Base-by-base conservation (phyloP, 2,888 invertebrate species). In the Pachymerium ferrugineum region DNA sequence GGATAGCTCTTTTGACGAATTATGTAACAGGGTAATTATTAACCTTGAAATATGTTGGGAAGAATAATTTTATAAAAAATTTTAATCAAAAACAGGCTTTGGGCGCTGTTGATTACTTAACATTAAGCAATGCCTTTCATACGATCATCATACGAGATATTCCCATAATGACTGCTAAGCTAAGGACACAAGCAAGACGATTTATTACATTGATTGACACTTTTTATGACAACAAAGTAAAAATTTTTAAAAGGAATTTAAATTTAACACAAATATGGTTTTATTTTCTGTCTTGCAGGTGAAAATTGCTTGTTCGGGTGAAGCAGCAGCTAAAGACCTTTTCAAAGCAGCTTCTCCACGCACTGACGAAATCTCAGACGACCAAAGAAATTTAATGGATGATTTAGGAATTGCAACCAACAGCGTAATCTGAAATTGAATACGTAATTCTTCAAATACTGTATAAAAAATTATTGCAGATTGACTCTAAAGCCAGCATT, bases 171-270 rank as follows among this genome's bases (percentile, higher is more conserved):
- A 92, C 89, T 79, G 83, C 92, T 62, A 87, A 86, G 77, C 85
- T 89, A 67, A 90, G 93, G 81, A 92, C 94, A n/a, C 92, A 93
- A 83, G 89, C 94, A 72, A 86, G 97, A 80, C 86, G 99, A 77
- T 99, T 99, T 82, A 98, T 98, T 76, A 97, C 95, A 0, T 86
- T 99, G 16, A 94, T 99, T 78, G 99, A 99, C 82, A 96, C 97
- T 0, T 86, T 99, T 10, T 99, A 99, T 81, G 97, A 99, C 83
- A 91, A 93, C 80, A 89, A 89, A 85, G 93, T 95, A 54, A 28
- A n/a, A n/a, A n/a, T n/a, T n/a, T n/a, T n/a, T n/a, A n/a, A n/a
- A n/a, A n/a, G n/a, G n/a, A n/a, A n/a, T n/a, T n/a, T n/a, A n/a
- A n/a, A n/a, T n/a, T n/a, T n/a, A n/a, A n/a, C n/a, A n/a, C n/a